Conservation (phyloP, 2,113 vertebrate genomes). For the Rhea pennata region DNA sequence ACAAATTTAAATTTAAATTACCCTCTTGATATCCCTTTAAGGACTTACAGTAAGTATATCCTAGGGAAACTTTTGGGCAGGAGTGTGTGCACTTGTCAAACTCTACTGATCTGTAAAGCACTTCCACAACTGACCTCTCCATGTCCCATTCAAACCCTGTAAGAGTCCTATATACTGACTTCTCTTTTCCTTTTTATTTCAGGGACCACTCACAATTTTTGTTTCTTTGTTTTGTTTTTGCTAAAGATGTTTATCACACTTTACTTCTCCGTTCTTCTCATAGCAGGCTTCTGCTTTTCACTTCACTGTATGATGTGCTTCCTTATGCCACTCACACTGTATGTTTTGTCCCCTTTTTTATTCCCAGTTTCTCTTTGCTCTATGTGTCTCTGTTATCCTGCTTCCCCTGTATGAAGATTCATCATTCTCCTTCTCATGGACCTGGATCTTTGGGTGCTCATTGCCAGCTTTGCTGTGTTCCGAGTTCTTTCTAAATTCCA, state of each 20-base stretch:
- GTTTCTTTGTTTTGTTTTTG: neutral
- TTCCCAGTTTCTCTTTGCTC: neutral
- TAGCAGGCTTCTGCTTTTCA: neutral
- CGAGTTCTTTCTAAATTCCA: neutral
- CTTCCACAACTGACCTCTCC: neutral
- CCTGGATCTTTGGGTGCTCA: neutral
- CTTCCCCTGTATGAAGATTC: neutral
- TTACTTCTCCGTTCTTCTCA: neutral
- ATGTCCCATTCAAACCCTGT: rapidly evolving
- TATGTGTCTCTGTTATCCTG: neutral
- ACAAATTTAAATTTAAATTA: neutral
- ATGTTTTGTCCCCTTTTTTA: neutral
- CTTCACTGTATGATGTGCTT: neutral
- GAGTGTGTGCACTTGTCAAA: neutral
- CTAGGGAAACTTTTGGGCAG: neutral
- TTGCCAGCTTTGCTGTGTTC: neutral
- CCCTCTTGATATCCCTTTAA: neutral
- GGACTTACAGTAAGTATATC: neutral
- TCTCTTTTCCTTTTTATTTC: neutral
- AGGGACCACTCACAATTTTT: neutral
- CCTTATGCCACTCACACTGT: too few relatives aligned
- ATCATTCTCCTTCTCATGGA: neutral
- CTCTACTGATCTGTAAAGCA: neutral
- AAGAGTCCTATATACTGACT: neutral
- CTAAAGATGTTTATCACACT: neutral